Conservation (phyloP, 2,888 invertebrate species). For the Dasypolia templi region DNA sequence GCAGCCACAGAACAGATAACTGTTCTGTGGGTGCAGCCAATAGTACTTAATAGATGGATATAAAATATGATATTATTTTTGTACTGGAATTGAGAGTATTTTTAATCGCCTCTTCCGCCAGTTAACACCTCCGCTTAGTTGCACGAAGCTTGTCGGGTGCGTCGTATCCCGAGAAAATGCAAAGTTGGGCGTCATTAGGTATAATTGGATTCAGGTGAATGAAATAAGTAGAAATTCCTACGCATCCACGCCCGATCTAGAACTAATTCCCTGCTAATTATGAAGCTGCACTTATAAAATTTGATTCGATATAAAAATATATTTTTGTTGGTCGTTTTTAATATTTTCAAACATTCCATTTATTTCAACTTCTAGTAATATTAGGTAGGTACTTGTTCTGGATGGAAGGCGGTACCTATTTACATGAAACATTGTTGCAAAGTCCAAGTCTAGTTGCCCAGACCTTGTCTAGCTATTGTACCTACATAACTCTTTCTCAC, state of each 20-base stretch:
- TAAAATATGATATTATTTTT: neutral
- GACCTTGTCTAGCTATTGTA: constrained; percentile 31
- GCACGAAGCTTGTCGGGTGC: neutral
- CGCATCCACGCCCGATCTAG: neutral
- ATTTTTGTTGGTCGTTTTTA: no score
- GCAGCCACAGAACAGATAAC: no score
- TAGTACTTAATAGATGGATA: neutral
- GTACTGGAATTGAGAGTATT: neutral
- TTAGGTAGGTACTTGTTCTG: neutral
- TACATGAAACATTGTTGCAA: neutral
- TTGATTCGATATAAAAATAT: neutral
- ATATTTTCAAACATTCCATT: neutral
- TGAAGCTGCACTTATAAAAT: neutral
- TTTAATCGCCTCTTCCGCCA: neutral
- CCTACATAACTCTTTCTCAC: constrained; percentile 47
- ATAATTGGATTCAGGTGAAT: neutral
- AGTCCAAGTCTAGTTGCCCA: neutral
- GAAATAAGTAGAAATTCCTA: neutral
- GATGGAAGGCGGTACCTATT: neutral
- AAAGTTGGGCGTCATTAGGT: neutral
- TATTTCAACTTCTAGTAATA: neutral
- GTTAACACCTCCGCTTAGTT: neutral
- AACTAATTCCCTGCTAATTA: neutral
- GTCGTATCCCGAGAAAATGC: neutral
- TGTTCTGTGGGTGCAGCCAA: neutral